Evolutionary conservation across 2,797 vertebrate genomes (phyloP), one percentile per base, ranked within the genome.

Genomic region (Morelia viridis): DNA sequence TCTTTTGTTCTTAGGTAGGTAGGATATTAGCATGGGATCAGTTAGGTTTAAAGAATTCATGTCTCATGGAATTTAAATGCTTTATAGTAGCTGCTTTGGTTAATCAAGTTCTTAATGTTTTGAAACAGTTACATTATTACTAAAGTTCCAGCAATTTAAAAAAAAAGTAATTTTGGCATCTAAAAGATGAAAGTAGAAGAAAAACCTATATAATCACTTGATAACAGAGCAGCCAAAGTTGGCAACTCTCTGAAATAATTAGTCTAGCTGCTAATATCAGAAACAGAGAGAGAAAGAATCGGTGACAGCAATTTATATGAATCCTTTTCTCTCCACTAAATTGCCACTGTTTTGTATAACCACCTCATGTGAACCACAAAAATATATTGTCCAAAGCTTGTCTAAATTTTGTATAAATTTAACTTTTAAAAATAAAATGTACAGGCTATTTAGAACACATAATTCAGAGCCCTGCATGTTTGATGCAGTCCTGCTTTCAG

Each of bases 71-170:
- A 80, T 60, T 76, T 13, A 65, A 85, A 91, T 46, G 57, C 9
- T 58, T 60, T 58, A 68, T 28, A 41, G 68, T 60, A 76, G 50
- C 53, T 65, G 50, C 24, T 71, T 60, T 17, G 64, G 56, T n/a
- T 58, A 86, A 85, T 68, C 10, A 41, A 68, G 50, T 17, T 35
- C 12, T 57, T 65, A 46, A 64, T 58, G 50, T 68, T 76, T 11
- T 91, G 90, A 91, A 86, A 83, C 8, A 61, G 35, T 87, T 71
- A 58, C 58, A 57, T 85, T 65, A 53, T 56, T 65, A 56, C 13
- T 65, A 86, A 46, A 87, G 53, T 65, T 91, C 31, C 13, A 91
- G 85, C 56, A 41, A 31, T 85, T 85, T 31, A 87, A 85, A 87
- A 5, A 91, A 60, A 41, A 0, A 68, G 1, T 65, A n/a, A 91